phyloP scores from a whole-genome alignment of 2,888 invertebrate genomes.

The Siphlonurus alternatus region DNA sequence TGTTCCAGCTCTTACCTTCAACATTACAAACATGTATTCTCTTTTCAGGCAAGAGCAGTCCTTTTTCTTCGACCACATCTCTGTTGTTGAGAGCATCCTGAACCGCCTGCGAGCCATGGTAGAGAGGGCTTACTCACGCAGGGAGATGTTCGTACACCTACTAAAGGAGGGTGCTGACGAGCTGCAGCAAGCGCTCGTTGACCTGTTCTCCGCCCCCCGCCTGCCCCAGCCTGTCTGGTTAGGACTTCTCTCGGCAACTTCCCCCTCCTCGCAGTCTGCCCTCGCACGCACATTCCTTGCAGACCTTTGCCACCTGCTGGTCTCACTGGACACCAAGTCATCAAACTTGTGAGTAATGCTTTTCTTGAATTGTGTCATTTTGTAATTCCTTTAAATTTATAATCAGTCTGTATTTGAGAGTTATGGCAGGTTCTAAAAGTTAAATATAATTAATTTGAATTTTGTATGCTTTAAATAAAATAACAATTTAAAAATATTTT shows the following conservation, averaged over 20 bases:
- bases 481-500: too few species aligned
- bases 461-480: too few species aligned
- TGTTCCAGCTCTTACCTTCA: too few species aligned
- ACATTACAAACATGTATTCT: too few species aligned
- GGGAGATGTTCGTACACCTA: conserved; percentile 28
- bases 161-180: conserved; percentile 33
- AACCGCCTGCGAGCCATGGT: conserved; percentile 49
- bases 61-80: conserved; percentile 65
- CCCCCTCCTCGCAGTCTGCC: conserved; percentile 9
- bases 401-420: too few species aligned
- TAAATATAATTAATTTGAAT: too few species aligned
- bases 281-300: conserved; percentile 13
- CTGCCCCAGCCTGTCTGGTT: conserved; percentile 49
- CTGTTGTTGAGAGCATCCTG: conserved; percentile 52
- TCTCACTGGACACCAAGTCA: conserved; percentile 61
- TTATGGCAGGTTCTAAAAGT: too few species aligned
- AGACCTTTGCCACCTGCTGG: conserved; percentile 43
- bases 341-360: conserved; percentile 67
- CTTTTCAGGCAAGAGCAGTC: conserved; percentile 44
- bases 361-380: too few species aligned
- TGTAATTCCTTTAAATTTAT: not conserved
- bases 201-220: conserved; percentile 49
- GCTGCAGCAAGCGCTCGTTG: conserved; percentile 35
- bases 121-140: conserved; percentile 40
- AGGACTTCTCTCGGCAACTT: conserved; percentile 27